Percentiles rank a stretch among this genome's conserved stretches.
Conservation (phyloP, 2,113 vertebrate species). For the Raja brachyura region DNA sequence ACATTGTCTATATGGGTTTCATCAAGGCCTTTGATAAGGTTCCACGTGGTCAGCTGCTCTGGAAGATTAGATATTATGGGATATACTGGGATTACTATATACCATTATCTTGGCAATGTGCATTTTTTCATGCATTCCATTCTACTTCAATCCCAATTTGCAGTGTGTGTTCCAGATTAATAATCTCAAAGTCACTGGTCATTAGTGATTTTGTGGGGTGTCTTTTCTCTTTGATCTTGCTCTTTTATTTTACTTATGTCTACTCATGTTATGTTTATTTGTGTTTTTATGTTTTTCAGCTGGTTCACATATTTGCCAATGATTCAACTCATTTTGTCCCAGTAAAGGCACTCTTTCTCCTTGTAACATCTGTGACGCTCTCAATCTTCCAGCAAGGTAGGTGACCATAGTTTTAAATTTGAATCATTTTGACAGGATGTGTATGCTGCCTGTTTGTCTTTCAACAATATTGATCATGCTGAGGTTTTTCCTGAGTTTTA, state of each 20-base stretch:
- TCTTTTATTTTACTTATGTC: neutral
- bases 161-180: neutral
- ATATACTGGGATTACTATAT: no score
- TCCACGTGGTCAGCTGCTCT: no score
- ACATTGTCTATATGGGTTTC: no score
- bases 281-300: conserved; percentile 60
- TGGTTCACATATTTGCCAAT: conserved; percentile 97
- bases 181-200: neutral
- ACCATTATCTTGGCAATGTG: no score
- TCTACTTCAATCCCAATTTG: neutral
- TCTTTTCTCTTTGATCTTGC: neutral
- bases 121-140: neutral
- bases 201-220: neutral
- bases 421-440: neutral
- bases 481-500: neutral
- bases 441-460: neutral
- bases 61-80: no score
- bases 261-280: neutral
- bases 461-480: neutral
- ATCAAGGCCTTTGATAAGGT: no score
- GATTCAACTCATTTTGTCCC: conserved; percentile 91
- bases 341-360: conserved; percentile 94
- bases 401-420: conserved; percentile 43
- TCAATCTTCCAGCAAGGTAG: conserved; percentile 98
- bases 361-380: conserved; percentile 93